Conservation (phyloP, 2,888 invertebrate species). For the Entomobrya multifasciata region DNA sequence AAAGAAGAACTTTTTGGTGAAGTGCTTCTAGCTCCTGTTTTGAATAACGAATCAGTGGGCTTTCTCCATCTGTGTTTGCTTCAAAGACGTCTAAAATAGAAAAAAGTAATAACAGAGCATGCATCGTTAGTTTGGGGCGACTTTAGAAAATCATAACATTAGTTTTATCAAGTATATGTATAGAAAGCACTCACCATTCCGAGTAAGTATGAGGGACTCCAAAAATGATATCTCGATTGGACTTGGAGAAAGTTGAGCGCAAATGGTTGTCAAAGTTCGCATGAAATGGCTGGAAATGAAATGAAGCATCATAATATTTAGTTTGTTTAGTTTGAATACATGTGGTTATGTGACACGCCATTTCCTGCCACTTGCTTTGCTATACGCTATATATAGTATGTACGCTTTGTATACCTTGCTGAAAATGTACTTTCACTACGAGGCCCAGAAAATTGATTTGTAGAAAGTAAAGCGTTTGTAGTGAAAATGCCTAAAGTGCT, state of each 20-base stretch:
- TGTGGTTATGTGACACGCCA: too few species aligned
- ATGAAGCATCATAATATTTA: too few species aligned
- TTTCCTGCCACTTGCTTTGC: too few species aligned
- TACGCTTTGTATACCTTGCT: slow-evolving; percentile 41
- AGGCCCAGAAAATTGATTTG: slow-evolving; percentile 21
- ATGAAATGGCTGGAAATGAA: slow-evolving; percentile 71
- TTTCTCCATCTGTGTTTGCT: neutral
- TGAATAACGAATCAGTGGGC: slow-evolving; percentile 64
- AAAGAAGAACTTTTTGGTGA: slow-evolving; percentile 76
- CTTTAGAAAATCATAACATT: too few species aligned
- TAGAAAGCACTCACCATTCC: slow-evolving; percentile 48
- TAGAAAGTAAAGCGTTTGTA: slow-evolving; percentile 39
- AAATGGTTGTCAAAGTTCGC: slow-evolving; percentile 70
- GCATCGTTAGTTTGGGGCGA: too few species aligned
- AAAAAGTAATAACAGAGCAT: neutral
- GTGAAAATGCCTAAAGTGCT: slow-evolving; percentile 59
- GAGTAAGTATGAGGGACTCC: slow-evolving; percentile 76
- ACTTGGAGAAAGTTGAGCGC: slow-evolving; percentile 72
- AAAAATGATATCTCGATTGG: slow-evolving; percentile 78
- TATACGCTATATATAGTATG: neutral
- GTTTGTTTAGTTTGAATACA: too few species aligned
- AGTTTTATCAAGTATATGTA: neutral
- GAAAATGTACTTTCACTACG: slow-evolving; percentile 28
- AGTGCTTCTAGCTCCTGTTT: slow-evolving; percentile 66
- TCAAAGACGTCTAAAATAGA: neutral